Evolutionary conservation across 2,888 invertebrate species (phyloP), one percentile per base, ranked within the genome.

Genomic region (Capitulum mitella): DNA sequence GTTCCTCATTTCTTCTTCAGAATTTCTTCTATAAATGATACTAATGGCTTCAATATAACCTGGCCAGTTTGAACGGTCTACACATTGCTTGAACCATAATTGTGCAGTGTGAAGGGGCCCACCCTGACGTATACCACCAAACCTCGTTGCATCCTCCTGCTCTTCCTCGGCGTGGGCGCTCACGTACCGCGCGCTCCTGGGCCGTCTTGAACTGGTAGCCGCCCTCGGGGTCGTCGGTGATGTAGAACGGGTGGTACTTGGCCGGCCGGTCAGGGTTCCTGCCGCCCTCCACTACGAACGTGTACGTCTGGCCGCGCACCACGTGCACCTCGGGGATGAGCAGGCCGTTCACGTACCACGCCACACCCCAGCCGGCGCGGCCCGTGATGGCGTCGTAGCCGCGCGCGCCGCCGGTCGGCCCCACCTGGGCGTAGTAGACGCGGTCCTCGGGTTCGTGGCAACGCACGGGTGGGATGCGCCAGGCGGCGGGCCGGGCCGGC

Each of bases 281-380:
- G 34, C 96, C 97, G 64, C 95, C 95, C 86, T 96, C 95, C 0
- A 96, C 92, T 37, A 90, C 85, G 85, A 96, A 96, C 51, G 91
- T 92, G 87, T 96, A 95, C 0, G 92, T 93, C 84, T 91, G 90
- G 3, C 95, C 95, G 75, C 95, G 88, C 85, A 94, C 93, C 80
- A 97, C 92, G 78, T 92, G 92, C 48, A 97, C 87, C 86, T 96
- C 95, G 0, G 97, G 97, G 82, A 95, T 94, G 34, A 97, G 89
- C 82, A 91, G 88, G 84, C 95, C 95, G 86, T 97, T 95, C 84
- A 97, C 91, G 87, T 94, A 97, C 94, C 94, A 96, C 29, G 94
- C 93, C 81, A 95, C 93, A 79, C 95, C 95, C 93, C 94, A 94
- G 54, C 95, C 95, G 29, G 95, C 94, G 85, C 94, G 94, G 83